A percentile compares a stretch with the other conserved stretches of the same genome.
Conservation (phyloP, 2,113 vertebrate genomes). For the Chascanopsetta lugubris region DNA sequence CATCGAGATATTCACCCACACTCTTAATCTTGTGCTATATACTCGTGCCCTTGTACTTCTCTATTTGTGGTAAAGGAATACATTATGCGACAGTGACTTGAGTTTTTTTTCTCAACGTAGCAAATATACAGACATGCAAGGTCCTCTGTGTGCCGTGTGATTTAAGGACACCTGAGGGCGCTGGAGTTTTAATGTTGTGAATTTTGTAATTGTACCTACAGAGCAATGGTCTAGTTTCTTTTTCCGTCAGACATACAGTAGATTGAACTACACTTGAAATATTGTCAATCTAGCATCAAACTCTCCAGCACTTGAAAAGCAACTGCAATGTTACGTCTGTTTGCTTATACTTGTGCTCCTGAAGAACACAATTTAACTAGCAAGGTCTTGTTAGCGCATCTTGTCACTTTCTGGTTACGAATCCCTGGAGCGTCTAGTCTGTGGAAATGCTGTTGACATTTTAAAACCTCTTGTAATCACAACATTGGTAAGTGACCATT, state of each 20-base stretch:
- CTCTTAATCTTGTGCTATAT: not conserved
- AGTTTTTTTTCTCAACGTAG: not conserved
- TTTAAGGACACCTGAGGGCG: not conserved
- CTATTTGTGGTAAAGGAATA: not conserved
- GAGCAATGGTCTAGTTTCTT: no score
- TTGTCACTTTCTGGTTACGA: no score
- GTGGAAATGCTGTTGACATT: not conserved
- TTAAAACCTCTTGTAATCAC: not conserved
- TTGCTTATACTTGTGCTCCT: not conserved
- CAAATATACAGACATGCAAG: not conserved
- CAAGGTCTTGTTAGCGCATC: no score
- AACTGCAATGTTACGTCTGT: not conserved
- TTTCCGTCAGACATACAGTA: no score
- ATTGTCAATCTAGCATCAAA: no score
- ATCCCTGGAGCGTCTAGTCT: no score
- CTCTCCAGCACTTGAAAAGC: not conserved
- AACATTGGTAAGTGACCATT: not conserved
- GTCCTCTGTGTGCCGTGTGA: not conserved
- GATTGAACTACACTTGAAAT: no score
- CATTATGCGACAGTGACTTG: not conserved
- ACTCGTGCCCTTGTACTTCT: not conserved
- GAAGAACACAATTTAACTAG: no score
- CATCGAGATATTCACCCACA: constrained; percentile 19
- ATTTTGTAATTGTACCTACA: no score
- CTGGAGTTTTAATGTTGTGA: not conserved